Base-by-base conservation (phyloP, 1,140 invertebrate species). In the Triops longicaudatus region DNA sequence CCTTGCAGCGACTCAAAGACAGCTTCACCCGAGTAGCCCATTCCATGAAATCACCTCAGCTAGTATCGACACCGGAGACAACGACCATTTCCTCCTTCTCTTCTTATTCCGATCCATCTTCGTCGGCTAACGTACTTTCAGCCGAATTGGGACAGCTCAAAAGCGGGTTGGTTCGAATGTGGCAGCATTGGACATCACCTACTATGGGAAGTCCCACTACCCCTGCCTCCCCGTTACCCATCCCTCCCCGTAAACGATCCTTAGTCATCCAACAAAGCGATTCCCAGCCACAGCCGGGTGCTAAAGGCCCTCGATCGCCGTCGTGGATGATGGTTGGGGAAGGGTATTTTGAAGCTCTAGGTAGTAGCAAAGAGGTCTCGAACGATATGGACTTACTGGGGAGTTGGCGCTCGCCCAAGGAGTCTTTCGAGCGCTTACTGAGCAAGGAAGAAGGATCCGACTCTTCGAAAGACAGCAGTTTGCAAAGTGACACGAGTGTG, bases 401-500 rank as follows among this genome's bases (percentile, higher is more conserved):
- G 22, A 73, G 72, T n/a, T 77, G 76, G 50, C 50, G 50, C 50
- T 63, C 74, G 37, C 31, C 77, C 73, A 77, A 26, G 12, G 28
- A 73, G 22, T 77, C 79, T 17, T 77, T 78, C 78, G 89, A 91
- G 80, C 83, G 91, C 63, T 85, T 91, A 37, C 85, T 89, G 37
- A 92, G 91, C 0, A 87, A 89, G 76, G 93, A 95, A 83, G 93
- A 95, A 79, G 92, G 92, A 9, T 95, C 93, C 0, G 94, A 96
- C 82, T 82, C 93, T 0, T 94, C 93, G 1, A 96, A 96, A 85
- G 93, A 96, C 81, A 94, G 92, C 81, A 95, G 93, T 83, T 86
- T 96, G 73, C 94, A 96, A 83, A 95, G 93, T 83, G 94, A 96
- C 81, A 96, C 94, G 0, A 95, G 93, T 84, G 91, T 96, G 2